These are phyloP conservation scores for Morelia viridis DNA, from an alignment of 2,797 vertebrate species.

Conservation along the genomic window DNA sequence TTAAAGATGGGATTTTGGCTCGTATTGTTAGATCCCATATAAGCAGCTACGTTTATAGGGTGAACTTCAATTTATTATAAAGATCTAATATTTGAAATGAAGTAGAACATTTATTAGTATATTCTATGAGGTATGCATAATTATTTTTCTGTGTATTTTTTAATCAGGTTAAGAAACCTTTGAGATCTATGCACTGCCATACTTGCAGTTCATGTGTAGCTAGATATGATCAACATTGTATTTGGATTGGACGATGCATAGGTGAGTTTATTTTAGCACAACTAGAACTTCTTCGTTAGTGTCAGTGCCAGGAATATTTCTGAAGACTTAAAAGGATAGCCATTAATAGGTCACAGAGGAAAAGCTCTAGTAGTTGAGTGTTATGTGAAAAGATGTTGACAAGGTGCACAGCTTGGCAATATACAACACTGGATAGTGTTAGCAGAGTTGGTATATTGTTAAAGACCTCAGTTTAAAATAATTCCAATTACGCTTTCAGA, in stretches of 20 bases:
- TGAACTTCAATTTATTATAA: not conserved
- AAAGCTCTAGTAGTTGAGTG: not conserved
- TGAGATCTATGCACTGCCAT: conserved; percentile 87
- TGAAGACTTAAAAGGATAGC: not conserved
- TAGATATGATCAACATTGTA: conserved; percentile 91
- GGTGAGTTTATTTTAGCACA: conserved; percentile 71
- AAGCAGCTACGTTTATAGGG: not conserved
- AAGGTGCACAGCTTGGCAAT: not conserved
- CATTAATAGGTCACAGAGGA: conserved; percentile 54
- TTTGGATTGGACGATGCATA: conserved; percentile 89
- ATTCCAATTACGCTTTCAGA: not conserved
- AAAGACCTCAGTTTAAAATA: not conserved
- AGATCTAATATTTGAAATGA: not conserved
- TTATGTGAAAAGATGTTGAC: conserved; percentile 7
- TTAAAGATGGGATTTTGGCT: not conserved
- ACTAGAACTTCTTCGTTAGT: not conserved
- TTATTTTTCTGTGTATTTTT: conserved; percentile 35
- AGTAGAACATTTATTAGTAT: not conserved
- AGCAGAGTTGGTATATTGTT: not conserved
- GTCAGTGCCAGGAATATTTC: conserved; percentile 13
- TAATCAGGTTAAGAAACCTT: conserved; percentile 86
- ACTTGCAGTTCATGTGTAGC: conserved; percentile 87
- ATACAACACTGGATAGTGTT: not conserved
- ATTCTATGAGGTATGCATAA: not conserved
- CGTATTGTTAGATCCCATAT: not conserved